Percentiles rank a stretch among this genome's conserved stretches.
These are phyloP conservation scores for Ctenomys sociabilis DNA, from an alignment of 2,113 vertebrate species.

Conservation along the genomic window DNA sequence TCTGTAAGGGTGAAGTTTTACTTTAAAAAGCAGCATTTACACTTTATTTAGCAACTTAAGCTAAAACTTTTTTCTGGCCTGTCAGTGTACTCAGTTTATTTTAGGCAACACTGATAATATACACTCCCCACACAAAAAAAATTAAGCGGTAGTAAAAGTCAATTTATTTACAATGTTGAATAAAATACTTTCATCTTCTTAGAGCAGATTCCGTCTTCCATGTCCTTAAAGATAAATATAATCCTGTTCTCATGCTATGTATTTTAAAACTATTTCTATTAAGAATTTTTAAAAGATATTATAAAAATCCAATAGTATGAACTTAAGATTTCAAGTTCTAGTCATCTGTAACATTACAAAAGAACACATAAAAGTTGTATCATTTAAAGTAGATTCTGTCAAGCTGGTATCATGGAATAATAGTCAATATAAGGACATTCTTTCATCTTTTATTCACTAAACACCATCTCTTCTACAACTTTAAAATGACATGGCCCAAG, in stretches of 20 bases:
- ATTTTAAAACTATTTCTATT: constrained; percentile 41
- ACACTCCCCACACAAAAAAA: not conserved
- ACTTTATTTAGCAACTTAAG: constrained; percentile 58
- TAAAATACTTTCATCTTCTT: constrained; percentile 49
- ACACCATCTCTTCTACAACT: not conserved
- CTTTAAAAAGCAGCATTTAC: constrained; percentile 59
- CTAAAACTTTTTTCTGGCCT: not conserved
- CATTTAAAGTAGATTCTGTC: constrained; percentile 15
- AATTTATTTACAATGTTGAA: constrained; percentile 60
- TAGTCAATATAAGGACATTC: not conserved
- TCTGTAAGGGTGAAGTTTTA: constrained; percentile 56
- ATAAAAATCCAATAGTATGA: constrained; percentile 44
- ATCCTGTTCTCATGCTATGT: constrained; percentile 9
- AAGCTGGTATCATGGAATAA: not conserved
- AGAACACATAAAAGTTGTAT: constrained; percentile 15
- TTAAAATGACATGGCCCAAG: constrained; percentile 27
- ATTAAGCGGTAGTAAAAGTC: constrained; percentile 30
- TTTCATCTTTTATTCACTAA: constrained; percentile 36
- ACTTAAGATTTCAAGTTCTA: constrained; percentile 41
- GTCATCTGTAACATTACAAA: constrained; percentile 33
- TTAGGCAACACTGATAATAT: constrained; percentile 25
- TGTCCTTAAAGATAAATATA: not conserved
- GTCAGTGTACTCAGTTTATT: constrained; percentile 24
- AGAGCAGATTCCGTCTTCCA: constrained; percentile 4
- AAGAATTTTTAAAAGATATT: not conserved